Percentiles rank a stretch among this genome's conserved stretches.
Evolutionary conservation across 2,113 vertebrate genomes (phyloP).

Genomic region (Gallinago media): DNA sequence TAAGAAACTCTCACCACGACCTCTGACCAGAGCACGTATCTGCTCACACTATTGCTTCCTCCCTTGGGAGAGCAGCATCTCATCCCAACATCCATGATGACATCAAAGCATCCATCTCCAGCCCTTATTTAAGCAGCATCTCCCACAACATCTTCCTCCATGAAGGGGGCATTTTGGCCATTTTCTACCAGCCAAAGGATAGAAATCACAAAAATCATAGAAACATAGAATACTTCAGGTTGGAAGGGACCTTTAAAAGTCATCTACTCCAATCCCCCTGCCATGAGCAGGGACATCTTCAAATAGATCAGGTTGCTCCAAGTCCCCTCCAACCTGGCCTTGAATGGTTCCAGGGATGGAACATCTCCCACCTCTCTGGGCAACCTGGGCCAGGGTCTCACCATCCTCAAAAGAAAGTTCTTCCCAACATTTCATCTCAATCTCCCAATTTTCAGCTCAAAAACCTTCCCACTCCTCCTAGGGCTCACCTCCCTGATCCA

Average conservation of each 20-base stretch:
- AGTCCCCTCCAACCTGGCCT: fast-evolving
- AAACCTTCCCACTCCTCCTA: not conserved
- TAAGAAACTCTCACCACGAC: not conserved
- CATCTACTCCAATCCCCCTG: not conserved
- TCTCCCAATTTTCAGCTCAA: not conserved
- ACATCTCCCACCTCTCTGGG: not conserved
- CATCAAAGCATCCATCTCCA: not conserved
- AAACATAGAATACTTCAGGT: not conserved
- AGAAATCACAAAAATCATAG: not conserved
- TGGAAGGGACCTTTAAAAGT: not conserved
- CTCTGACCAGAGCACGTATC: not conserved
- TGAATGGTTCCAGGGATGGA: not conserved
- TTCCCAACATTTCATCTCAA: not conserved
- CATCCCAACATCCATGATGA: fast-evolving
- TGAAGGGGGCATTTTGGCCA: fast-evolving
- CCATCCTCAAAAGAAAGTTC: fast-evolving
- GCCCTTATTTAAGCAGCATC: not conserved
- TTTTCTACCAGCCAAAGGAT: not conserved
- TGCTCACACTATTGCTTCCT: not conserved
- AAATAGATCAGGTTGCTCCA: not conserved
- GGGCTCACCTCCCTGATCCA: too few species aligned
- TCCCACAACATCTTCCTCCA: not conserved
- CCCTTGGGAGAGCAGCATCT: not conserved
- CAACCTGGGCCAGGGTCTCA: not conserved
- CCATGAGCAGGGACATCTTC: not conserved